Evolutionary conservation across 2,113 vertebrate genomes (phyloP).

Genomic region (Trogon surrucura): DNA sequence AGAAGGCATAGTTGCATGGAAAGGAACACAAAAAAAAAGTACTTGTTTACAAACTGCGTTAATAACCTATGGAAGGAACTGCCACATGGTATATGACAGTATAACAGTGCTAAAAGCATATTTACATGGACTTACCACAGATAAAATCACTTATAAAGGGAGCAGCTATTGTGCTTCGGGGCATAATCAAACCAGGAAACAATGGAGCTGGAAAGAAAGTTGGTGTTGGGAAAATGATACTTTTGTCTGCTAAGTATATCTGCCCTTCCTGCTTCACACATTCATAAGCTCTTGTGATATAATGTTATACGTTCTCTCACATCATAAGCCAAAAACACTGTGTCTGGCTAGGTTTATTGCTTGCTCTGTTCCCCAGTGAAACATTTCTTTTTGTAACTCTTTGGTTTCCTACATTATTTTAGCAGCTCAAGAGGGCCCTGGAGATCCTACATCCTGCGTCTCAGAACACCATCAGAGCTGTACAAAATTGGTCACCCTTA

Average conservation of each 20-base stretch:
- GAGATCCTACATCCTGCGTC: not conserved
- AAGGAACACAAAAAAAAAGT: not conserved
- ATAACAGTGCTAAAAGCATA: not conserved
- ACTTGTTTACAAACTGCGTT: not conserved
- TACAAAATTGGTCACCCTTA: not conserved
- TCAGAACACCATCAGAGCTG: not conserved
- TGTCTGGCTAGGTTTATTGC: constrained; percentile 40
- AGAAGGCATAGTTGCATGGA: not conserved
- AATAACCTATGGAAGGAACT: not conserved
- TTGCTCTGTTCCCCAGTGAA: constrained; percentile 35
- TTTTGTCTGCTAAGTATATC: constrained; percentile 26
- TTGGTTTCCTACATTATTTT: constrained; percentile 28
- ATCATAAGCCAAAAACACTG: not conserved
- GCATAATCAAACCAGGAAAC: constrained; percentile 38
- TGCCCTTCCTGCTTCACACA: constrained; percentile 53
- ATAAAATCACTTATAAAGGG: not conserved
- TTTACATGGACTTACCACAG: not conserved
- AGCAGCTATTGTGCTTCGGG: not conserved
- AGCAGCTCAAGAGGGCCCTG: not conserved
- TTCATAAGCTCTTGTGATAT: constrained; percentile 29
- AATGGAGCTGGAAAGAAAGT: not conserved
- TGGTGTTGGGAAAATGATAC: constrained; percentile 7
- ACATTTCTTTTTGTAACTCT: constrained; percentile 33
- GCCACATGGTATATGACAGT: not conserved
- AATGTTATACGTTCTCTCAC: constrained; percentile 28